phyloP scores from a whole-genome alignment of 1,140 invertebrate species.

The Mercenaria mercenaria region DNA sequence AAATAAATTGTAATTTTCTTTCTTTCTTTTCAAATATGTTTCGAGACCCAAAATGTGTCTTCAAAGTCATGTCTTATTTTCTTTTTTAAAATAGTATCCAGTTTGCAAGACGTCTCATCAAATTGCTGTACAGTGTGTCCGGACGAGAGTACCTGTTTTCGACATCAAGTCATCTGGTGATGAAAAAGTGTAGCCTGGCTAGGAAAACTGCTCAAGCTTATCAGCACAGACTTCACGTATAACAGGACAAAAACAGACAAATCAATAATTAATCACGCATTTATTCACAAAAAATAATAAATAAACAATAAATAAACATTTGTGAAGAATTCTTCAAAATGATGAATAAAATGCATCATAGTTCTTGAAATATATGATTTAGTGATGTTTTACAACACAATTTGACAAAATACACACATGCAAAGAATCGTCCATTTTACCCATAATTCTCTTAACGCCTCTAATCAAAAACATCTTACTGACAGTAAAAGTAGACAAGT shows the following conservation, averaged over 20 bases:
- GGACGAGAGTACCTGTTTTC: no score
- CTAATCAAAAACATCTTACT: background rate
- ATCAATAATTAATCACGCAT: slow-evolving; percentile 16
- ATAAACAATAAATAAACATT: slow-evolving; percentile 66
- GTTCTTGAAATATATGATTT: background rate
- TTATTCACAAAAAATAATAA: slow-evolving; percentile 67
- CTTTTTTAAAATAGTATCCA: no score
- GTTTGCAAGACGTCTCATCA: no score
- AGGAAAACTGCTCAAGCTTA: no score
- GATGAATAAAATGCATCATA: slow-evolving; percentile 4
- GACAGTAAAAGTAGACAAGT: background rate
- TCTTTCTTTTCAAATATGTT: no score
- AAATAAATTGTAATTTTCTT: no score
- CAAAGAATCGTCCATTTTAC: background rate
- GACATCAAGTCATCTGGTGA: no score
- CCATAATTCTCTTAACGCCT: background rate
- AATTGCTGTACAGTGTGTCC: no score
- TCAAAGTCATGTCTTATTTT: no score
- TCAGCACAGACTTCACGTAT: no score
- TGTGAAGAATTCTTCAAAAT: slow-evolving; percentile 8
- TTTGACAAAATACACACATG: slow-evolving; percentile 8
- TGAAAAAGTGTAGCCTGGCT: no score
- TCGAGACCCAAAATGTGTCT: no score
- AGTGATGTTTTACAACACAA: slow-evolving; percentile 31
- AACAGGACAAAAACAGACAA: background rate